These are phyloP conservation scores for Cepaea nemoralis DNA, from an alignment of 1,140 invertebrate species.

Conservation along the genomic window DNA sequence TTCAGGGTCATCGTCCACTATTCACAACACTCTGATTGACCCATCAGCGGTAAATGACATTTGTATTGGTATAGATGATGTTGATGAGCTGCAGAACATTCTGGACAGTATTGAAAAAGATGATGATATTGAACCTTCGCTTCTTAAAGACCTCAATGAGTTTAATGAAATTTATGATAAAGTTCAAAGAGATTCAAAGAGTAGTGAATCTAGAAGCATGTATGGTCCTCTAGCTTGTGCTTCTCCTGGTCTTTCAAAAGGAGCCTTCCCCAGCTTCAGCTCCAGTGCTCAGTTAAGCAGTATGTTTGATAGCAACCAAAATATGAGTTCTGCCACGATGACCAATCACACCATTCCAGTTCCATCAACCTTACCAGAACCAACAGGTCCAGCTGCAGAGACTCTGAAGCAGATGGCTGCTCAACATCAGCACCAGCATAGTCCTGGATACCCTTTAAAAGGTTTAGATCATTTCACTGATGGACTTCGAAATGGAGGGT, in stretches of 20 bases:
- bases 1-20: neutral
- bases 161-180: constrained; percentile 64
- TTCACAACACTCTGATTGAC: constrained; percentile 73
- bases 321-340: constrained; percentile 39
- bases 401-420: constrained; percentile 96
- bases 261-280: constrained; percentile 41
- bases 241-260: constrained; percentile 55
- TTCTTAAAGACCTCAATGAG: constrained; percentile 85
- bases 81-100: constrained; percentile 58
- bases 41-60: constrained; percentile 77
- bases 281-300: constrained; percentile 17
- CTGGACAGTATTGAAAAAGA: constrained; percentile 85
- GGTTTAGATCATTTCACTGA: constrained; percentile 39
- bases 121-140: constrained; percentile 84
- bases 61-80: constrained; percentile 23
- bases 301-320: constrained; percentile 28
- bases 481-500: constrained; percentile 34
- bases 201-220: constrained; percentile 52
- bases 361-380: constrained; percentile 42
- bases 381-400: constrained; percentile 86
- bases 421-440: constrained; percentile 90
- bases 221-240: constrained; percentile 54
- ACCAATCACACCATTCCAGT: constrained; percentile 46
- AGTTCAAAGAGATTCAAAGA: constrained; percentile 55
- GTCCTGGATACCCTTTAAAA: constrained; percentile 72